Percentiles rank a stretch among this genome's conserved stretches.
Conservation (phyloP, 2,888 invertebrate genomes). For the Holacanthella duospinosa region DNA sequence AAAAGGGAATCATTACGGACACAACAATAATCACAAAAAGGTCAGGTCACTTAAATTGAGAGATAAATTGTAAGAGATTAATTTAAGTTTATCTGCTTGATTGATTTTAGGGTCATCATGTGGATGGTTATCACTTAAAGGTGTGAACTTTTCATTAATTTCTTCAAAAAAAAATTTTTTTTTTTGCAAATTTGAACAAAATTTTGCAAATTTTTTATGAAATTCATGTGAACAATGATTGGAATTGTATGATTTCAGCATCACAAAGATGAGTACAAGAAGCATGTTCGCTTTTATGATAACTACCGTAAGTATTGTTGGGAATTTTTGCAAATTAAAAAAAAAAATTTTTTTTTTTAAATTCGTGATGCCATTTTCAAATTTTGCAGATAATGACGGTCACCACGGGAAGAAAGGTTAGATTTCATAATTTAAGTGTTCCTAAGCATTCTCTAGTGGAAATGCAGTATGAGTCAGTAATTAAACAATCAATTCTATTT, state of each 20-base stretch:
- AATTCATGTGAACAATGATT: too few relatives aligned
- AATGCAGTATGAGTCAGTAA: too few relatives aligned
- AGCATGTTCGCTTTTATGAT: constrained; percentile 25
- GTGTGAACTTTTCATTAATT: neutral
- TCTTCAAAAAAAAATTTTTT: neutral
- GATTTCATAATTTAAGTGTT: too few relatives aligned
- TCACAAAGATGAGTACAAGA: constrained; percentile 32
- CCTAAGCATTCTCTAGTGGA: too few relatives aligned
- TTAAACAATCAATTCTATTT: too few relatives aligned
- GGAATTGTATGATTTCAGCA: too few relatives aligned
- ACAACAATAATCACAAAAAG: constrained; percentile 17
- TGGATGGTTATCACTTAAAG: constrained; percentile 30
- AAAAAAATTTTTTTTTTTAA: neutral
- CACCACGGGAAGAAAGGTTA: constrained; percentile 13
- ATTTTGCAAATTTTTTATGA: neutral
- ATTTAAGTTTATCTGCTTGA: neutral
- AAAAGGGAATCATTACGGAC: constrained; percentile 11
- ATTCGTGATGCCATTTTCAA: too few relatives aligned
- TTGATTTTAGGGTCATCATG: constrained; percentile 19
- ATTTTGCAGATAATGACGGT: constrained; percentile 8
- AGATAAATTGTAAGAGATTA: neutral
- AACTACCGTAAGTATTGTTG: neutral
- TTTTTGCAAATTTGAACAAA: neutral
- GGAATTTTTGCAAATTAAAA: too few relatives aligned
- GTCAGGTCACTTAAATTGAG: constrained; percentile 2